Conservation (phyloP, 2,888 invertebrate genomes). For the Noctua janthe region DNA sequence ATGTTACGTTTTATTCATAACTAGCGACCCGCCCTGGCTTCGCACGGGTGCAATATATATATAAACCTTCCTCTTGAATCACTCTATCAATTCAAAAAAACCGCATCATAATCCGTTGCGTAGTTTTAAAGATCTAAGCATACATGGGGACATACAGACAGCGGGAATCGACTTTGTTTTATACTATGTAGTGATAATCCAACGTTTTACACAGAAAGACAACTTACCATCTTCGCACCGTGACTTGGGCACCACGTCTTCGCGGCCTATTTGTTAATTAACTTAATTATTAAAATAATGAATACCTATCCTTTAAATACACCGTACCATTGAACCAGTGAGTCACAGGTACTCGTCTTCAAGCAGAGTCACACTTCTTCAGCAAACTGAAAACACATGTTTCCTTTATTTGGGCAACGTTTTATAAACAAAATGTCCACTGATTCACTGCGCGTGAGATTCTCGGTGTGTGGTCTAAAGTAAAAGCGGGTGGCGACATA, state of each 20-base stretch:
- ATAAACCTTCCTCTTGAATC: too few species aligned
- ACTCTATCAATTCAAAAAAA: too few species aligned
- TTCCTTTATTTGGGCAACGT: slow-evolving; percentile 68
- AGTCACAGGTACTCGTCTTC: slow-evolving; percentile 52
- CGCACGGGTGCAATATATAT: too few species aligned
- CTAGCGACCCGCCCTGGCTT: too few species aligned
- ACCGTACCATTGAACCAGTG: slow-evolving; percentile 17
- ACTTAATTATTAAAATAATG: background rate
- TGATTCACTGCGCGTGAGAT: slow-evolving; percentile 74
- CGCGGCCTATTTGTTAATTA: background rate
- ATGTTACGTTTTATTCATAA: too few species aligned
- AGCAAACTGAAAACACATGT: slow-evolving; percentile 72
- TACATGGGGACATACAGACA: too few species aligned
- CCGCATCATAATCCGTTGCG: too few species aligned
- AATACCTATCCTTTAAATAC: background rate
- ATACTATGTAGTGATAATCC: too few species aligned
- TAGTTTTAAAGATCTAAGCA: too few species aligned
- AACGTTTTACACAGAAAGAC: background rate
- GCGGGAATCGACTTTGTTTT: too few species aligned
- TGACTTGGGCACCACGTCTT: background rate
- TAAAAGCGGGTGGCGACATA: slow-evolving; percentile 52
- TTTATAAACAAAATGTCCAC: slow-evolving; percentile 74
- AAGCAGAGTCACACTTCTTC: slow-evolving; percentile 63
- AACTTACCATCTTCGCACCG: background rate
- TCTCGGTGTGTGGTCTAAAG: slow-evolving; percentile 51